Evolutionary conservation across 2,888 invertebrate species (phyloP), one percentile per base, ranked within the genome.

Genomic region (Callimorpha dominula): DNA sequence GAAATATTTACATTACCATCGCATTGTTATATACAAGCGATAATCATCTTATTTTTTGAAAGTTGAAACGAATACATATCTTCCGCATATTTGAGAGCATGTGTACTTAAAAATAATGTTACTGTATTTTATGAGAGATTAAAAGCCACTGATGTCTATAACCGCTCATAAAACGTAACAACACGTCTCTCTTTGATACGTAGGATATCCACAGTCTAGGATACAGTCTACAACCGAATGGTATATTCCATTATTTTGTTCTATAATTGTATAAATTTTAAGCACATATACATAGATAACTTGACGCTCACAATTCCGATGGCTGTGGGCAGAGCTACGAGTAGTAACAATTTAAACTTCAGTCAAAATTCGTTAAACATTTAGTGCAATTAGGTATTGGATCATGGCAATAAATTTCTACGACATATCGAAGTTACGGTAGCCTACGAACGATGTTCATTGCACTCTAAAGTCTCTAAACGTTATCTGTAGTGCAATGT

Each of bases 21-120:
- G 46, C 63, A 68, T 31, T 65, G 64, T 65, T 52, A 64, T 68
- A 54, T 54, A 54, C 49, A 72, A 68, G 42, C 57, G 63, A 63
- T 68, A 65, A 40, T 65, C 20, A 65, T 68, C 65, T 72, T 68
- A 46, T 46, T 68, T 72, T 71, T 64, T 60, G 68, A 72, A 64
- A 72, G 68, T 72, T 42, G 54, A 63, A 68, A 60, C 40, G 17
- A 72, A 65, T 49, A 68, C 49, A 54, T 40, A 67, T 49, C n/a
- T 46, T 68, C 60, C 20, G 20, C 31, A 31, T 14, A 14, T 60
- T 60, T 60, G 20, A 60, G 14, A 60, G 60, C 14, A 20, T 4
- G 60, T 14, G 31, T 31, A 60, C 31, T 31, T 60, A 31, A 60
- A 31, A 31, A 14, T 60, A 60, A 60, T 60, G 60, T 1, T 60